phyloP scores from a whole-genome alignment of 2,797 vertebrate species.

The Anas bahamensis region DNA sequence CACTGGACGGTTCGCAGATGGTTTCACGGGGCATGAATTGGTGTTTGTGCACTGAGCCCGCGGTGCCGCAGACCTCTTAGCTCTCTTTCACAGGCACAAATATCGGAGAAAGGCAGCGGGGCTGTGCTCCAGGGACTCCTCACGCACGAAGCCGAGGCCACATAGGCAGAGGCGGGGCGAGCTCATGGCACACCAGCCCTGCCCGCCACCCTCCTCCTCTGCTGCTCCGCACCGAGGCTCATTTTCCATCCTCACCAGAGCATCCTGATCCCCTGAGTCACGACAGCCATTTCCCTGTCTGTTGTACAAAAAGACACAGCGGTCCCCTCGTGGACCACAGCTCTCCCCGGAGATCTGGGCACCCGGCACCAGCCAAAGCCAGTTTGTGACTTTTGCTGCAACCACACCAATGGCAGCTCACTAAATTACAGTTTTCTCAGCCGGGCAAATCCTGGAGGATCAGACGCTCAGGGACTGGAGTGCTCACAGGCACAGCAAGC shows the following conservation, averaged over 20 bases:
- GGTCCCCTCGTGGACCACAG: rapidly evolving
- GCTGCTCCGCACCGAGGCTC: not conserved
- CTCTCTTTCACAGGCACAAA: not conserved
- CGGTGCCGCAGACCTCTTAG: not conserved
- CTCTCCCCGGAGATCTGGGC: not conserved
- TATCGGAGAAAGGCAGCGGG: not conserved
- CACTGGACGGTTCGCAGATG: not conserved
- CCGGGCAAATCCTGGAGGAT: not conserved
- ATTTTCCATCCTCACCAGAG: not conserved
- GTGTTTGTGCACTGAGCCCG: not conserved
- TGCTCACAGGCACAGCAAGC: not conserved
- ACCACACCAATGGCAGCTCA: rapidly evolving
- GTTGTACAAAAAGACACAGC: not conserved
- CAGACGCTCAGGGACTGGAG: not conserved
- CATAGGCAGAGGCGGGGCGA: not conserved
- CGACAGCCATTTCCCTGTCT: not conserved
- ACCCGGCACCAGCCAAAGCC: rapidly evolving
- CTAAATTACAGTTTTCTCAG: not conserved
- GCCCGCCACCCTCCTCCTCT: not conserved
- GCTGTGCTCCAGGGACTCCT: not conserved
- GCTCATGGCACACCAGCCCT: not conserved
- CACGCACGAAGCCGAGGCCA: not conserved
- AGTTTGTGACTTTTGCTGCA: not conserved
- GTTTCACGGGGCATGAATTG: not conserved
- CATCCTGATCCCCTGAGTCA: not conserved